These are phyloP conservation scores for Dendronephthya gigantea DNA, from an alignment of 64 coral and sea anemone genomes.

Conservation along the genomic window DNA sequence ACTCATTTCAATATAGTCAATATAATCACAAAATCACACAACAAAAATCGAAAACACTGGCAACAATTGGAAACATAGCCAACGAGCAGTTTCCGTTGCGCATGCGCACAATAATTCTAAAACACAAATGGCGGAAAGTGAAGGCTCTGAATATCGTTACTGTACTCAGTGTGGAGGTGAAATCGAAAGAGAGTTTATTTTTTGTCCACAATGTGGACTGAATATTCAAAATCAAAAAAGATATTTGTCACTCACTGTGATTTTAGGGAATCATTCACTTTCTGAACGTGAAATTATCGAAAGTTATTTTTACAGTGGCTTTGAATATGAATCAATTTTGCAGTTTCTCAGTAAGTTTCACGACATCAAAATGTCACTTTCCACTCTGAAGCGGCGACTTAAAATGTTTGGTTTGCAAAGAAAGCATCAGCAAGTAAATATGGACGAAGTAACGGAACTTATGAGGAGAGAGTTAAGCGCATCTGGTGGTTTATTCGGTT, in stretches of 20 bases:
- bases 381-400: slow-evolving; percentile 9
- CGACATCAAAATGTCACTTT: slow-evolving; percentile 37
- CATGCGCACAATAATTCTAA: too few relatives aligned
- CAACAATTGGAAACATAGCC: too few relatives aligned
- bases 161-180: not conserved
- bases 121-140: too few relatives aligned
- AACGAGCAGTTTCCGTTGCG: too few relatives aligned
- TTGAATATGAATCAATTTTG: not conserved
- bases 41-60: not conserved
- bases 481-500: slow-evolving; percentile 5
- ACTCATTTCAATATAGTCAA: not conserved
- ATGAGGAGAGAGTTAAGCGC: slow-evolving; percentile 4
- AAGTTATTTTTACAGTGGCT: slow-evolving; percentile 11
- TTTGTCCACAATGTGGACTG: not conserved
- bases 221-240: not conserved
- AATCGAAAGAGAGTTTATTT: not conserved
- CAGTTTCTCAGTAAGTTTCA: slow-evolving; percentile 29
- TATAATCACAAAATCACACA: not conserved
- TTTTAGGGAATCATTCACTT: too few relatives aligned
- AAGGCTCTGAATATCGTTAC: too few relatives aligned
- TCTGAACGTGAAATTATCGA: slow-evolving; percentile 18
- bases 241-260: not conserved
- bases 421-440: slow-evolving; percentile 7
- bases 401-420: not conserved
- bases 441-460: slow-evolving; percentile 14